Evolutionary conservation across 2,888 invertebrate genomes (phyloP), one percentile per base, ranked within the genome.

Genomic region (Rhorus exstirpatorius): DNA sequence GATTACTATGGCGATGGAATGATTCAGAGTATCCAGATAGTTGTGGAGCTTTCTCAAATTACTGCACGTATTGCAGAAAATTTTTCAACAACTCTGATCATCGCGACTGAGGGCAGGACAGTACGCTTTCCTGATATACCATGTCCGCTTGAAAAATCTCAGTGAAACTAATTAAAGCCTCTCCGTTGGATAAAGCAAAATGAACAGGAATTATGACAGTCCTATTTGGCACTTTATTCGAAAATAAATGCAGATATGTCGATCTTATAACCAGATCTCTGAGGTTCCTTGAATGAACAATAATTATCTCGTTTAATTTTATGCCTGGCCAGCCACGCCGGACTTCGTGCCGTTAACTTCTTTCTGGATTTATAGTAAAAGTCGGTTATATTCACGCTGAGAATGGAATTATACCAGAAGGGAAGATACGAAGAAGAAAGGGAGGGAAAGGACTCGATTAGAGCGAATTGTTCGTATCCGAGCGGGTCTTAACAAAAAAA

Each of bases 381-480:
- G 38, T 51, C 49, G 21, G 19, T 51, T 41, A 14, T 12, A 17
- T 61, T 51, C 19, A 31, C 17, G 3, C 31, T 44, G 14, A 1
- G 21, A 44, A 26, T n/a, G 10, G 17, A 14, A 61, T 49, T 61
- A 24, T 61, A 19, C n/a, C 24, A 60, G 24, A 19, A 53, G 58
- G 31, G 41, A 67, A 49, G 19, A 55, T 3, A 17, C 26, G 58
- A 17, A 35, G 55, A 24, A 8, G 26, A 41, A 21, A 44, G 55
- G 49, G 61, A 51, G 58, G 58, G 76, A 72, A 71, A 70, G 67
- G 31, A 63, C 65, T 82, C 72, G 83, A 83, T 84, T 84, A 79
- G 78, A 58, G 55, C 17, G 72, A 72, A 83, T 85, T 78, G 81
- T 85, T 74, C 83, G 72, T 60, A 74, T 79, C 65, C 60, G 51